phyloP scores from a whole-genome alignment of 1,140 invertebrate genomes.

The Drosophila nasuta region DNA sequence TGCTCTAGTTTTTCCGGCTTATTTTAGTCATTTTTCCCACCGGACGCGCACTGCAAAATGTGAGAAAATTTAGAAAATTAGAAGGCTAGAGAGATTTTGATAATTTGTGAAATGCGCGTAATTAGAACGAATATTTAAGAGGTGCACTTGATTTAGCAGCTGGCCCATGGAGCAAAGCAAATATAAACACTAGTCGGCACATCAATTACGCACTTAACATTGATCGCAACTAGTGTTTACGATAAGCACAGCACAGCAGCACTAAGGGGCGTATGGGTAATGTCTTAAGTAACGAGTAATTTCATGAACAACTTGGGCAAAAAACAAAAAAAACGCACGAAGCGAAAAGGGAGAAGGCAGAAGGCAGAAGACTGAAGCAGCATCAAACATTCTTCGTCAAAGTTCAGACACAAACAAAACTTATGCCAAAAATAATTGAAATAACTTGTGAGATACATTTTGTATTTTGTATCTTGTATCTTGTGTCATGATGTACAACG shows the following conservation, averaged over 20 bases:
- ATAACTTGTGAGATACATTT: slow-evolving; percentile 66
- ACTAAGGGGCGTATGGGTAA: slow-evolving; percentile 74
- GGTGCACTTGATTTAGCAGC: slow-evolving; percentile 50
- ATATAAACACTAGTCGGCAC: slow-evolving; percentile 28
- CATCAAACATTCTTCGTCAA: slow-evolving; percentile 58
- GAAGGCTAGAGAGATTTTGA: slow-evolving; percentile 7
- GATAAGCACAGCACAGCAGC: slow-evolving; percentile 19
- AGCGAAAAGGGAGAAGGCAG: neutral
- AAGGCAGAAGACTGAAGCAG: slow-evolving; percentile 19
- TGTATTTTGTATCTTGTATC: slow-evolving; percentile 27
- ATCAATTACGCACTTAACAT: slow-evolving; percentile 46
- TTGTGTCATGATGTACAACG: slow-evolving; percentile 10
- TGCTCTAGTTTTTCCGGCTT: slow-evolving; percentile 75
- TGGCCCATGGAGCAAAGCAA: slow-evolving; percentile 27
- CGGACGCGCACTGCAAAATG: slow-evolving; percentile 30
- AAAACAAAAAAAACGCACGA: slow-evolving; percentile 3
- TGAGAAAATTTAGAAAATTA: slow-evolving; percentile 26
- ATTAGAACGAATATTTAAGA: slow-evolving; percentile 50
- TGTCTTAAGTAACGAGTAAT: slow-evolving; percentile 55
- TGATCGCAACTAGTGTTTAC: slow-evolving; percentile 63
- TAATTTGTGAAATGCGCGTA: slow-evolving; percentile 40
- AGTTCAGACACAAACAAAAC: slow-evolving; percentile 53
- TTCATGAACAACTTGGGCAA: slow-evolving; percentile 44
- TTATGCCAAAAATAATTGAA: slow-evolving; percentile 72
- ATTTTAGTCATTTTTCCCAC: slow-evolving; percentile 53